Evolutionary conservation across 2,113 vertebrate species (phyloP).

Genomic region (Ia io): DNA sequence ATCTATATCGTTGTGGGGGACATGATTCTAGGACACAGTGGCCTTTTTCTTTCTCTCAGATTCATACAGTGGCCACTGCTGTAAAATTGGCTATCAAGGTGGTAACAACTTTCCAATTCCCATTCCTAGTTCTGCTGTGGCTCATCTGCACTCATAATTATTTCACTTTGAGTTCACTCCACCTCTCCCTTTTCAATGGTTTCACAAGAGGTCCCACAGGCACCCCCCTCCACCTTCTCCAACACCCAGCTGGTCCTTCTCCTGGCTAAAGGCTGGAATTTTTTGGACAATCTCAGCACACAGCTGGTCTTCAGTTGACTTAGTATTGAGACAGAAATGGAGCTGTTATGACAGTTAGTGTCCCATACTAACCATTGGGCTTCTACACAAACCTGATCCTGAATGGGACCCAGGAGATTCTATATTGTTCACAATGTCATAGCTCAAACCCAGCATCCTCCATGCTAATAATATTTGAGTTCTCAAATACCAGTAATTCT

Average conservation of each 20-base stretch:
- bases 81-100: background rate
- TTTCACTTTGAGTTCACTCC: background rate
- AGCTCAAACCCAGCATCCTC: background rate
- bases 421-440: background rate
- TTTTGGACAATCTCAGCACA: background rate
- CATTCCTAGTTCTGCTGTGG: background rate
- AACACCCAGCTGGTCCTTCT: background rate
- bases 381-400: background rate
- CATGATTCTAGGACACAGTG: background rate
- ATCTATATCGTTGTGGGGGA: background rate
- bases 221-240: background rate
- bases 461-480: background rate
- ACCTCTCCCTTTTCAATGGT: background rate
- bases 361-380: background rate
- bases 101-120: background rate
- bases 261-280: background rate
- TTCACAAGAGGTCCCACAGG: background rate
- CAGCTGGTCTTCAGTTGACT: background rate
- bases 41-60: conserved; percentile 3
- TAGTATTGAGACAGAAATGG: background rate
- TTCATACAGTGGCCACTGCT: background rate
- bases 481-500: background rate
- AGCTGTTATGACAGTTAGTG: background rate
- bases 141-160: background rate
- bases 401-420: background rate